phyloP scores from a whole-genome alignment of 2,113 vertebrate species.

The Myotis yumanensis region DNA sequence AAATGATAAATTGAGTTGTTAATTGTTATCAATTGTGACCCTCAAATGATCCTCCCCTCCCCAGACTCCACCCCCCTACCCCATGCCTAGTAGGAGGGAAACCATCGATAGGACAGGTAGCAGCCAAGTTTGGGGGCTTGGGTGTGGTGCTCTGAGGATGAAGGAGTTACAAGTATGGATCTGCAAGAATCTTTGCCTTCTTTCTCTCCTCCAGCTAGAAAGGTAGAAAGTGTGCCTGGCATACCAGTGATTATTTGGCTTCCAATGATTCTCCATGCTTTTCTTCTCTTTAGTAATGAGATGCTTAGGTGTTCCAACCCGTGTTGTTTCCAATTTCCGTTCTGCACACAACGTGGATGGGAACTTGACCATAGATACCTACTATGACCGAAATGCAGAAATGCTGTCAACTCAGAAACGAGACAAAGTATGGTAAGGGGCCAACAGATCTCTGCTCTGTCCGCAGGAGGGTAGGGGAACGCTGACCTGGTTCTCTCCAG shows the following conservation, averaged over 20 bases:
- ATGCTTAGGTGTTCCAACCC: slow-evolving; percentile 91
- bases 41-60: background rate
- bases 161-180: background rate
- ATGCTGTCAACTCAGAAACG: slow-evolving; percentile 70
- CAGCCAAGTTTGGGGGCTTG: background rate
- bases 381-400: slow-evolving; percentile 82
- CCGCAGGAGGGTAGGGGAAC: background rate
- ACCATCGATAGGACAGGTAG: background rate
- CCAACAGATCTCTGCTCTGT: background rate
- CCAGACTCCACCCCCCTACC: background rate
- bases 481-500: background rate
- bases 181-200: background rate
- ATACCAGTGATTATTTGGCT: background rate
- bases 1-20: background rate
- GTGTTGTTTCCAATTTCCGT: slow-evolving; percentile 89
- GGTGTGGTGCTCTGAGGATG: background rate
- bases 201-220: slow-evolving; percentile 6
- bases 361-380: slow-evolving; percentile 87
- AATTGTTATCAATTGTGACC: slow-evolving; percentile 15
- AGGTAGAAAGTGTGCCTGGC: background rate
- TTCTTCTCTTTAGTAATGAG: slow-evolving; percentile 86
- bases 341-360: slow-evolving; percentile 90
- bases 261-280: background rate
- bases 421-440: slow-evolving; percentile 90
- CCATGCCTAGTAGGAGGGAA: background rate